These are phyloP conservation scores for Pomacea maculata DNA, from an alignment of 1,140 invertebrate species.

Conservation along the genomic window DNA sequence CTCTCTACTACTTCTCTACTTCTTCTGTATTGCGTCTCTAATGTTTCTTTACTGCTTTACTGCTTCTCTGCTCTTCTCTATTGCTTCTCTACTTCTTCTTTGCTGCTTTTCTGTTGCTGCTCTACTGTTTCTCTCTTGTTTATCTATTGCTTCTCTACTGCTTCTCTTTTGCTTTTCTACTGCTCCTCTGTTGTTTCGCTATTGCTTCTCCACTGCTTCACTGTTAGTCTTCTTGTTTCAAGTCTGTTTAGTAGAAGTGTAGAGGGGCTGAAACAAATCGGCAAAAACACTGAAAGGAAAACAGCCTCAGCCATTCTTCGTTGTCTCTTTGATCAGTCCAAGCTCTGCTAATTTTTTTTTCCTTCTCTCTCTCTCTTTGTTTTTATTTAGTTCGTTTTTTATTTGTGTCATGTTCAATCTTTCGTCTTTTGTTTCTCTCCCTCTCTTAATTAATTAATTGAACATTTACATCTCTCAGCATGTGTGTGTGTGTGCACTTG, in stretches of 20 bases:
- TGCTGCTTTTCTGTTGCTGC: not conserved
- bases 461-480: not conserved
- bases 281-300: not conserved
- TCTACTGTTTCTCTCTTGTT: not conserved
- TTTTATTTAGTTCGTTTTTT: slow-evolving; percentile 7
- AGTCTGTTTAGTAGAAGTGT: not conserved
- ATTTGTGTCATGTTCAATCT: not conserved
- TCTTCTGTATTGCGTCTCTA: not conserved
- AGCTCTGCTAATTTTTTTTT: not conserved
- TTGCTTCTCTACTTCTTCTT: not conserved
- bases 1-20: not conserved
- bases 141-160: not conserved
- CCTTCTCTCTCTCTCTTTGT: slow-evolving; percentile 11
- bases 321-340: not conserved
- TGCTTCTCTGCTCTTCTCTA: not conserved
- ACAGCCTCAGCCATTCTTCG: not conserved
- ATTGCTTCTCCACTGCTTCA: not conserved
- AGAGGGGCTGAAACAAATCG: not conserved
- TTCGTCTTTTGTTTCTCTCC: not conserved
- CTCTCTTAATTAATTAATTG: slow-evolving; percentile 9
- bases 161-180: not conserved
- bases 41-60: not conserved
- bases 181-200: too few relatives aligned
- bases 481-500: not conserved
- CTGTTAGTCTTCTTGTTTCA: not conserved